These are phyloP conservation scores for Cryptocephalus primarius DNA, from an alignment of 2,888 invertebrate genomes.

Conservation along the genomic window DNA sequence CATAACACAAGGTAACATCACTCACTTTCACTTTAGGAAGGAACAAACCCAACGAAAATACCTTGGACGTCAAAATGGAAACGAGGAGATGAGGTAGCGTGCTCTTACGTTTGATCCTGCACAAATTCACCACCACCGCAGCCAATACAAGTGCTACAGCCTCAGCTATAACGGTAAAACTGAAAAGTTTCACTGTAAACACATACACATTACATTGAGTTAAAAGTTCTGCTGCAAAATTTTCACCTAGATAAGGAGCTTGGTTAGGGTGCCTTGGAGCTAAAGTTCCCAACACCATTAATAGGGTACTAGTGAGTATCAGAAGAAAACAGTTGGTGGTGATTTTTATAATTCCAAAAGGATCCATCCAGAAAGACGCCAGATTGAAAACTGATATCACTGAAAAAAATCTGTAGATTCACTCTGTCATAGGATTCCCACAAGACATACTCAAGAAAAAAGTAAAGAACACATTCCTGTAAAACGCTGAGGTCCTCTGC, in stretches of 20 bases:
- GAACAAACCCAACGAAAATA: slow-evolving; percentile 21
- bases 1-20: not conserved
- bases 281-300: slow-evolving; percentile 22
- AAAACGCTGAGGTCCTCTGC: slow-evolving; percentile 22
- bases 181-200: slow-evolving; percentile 29
- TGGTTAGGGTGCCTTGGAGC: slow-evolving; percentile 25
- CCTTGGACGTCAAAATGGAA: slow-evolving; percentile 21
- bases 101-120: slow-evolving; percentile 21
- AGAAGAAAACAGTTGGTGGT: slow-evolving; percentile 27
- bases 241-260: slow-evolving; percentile 31
- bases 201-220: not conserved
- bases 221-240: not conserved
- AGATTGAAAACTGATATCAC: slow-evolving; percentile 26
- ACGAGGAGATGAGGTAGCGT: slow-evolving; percentile 23
- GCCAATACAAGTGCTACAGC: slow-evolving; percentile 23
- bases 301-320: slow-evolving; percentile 22
- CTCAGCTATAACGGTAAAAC: slow-evolving; percentile 23
- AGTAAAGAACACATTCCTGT: slow-evolving; percentile 25
- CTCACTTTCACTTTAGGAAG: slow-evolving; percentile 27
- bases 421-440: not conserved
- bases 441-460: slow-evolving; percentile 27
- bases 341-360: slow-evolving; percentile 28
- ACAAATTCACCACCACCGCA: slow-evolving; percentile 28
- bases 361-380: slow-evolving; percentile 31
- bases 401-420: slow-evolving; percentile 15